These are phyloP conservation scores for Sterna hirundo DNA, from an alignment of 2,113 vertebrate species.

Conservation along the genomic window DNA sequence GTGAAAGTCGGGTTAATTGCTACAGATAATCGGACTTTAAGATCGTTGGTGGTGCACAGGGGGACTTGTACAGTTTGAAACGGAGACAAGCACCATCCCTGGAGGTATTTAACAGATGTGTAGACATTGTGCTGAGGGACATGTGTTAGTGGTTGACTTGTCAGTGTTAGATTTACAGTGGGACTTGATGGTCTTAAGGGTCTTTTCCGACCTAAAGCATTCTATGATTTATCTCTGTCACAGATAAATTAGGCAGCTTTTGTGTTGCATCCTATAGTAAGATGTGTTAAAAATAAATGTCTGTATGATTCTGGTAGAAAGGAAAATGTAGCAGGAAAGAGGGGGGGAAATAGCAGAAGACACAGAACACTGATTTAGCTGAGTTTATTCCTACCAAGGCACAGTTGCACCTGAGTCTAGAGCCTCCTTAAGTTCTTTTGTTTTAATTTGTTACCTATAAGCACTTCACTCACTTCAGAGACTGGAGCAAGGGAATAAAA, in stretches of 20 bases:
- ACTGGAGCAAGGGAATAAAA: background rate
- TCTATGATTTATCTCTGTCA: background rate
- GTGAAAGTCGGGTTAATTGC: background rate
- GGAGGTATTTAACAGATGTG: background rate
- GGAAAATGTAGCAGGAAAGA: background rate
- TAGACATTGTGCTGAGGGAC: background rate
- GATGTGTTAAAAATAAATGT: background rate
- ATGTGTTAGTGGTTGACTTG: rapidly evolving
- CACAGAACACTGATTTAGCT: background rate
- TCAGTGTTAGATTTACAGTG: background rate
- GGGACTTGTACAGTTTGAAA: background rate
- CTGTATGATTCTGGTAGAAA: background rate
- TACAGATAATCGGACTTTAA: background rate
- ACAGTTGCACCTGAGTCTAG: background rate
- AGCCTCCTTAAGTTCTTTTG: background rate
- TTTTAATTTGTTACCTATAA: background rate
- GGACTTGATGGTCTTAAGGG: rapidly evolving
- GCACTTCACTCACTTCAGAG: background rate
- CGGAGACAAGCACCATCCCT: background rate
- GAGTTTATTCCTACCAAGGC: background rate
- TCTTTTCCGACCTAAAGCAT: background rate
- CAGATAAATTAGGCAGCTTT: background rate
- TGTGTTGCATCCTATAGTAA: background rate
- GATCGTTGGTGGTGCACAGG: background rate
- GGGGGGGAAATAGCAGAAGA: background rate